Percentiles rank a stretch among this genome's conserved stretches.
Evolutionary conservation across 1,140 invertebrate species (phyloP).

Genomic region (Drosophila trapezifrons): DNA sequence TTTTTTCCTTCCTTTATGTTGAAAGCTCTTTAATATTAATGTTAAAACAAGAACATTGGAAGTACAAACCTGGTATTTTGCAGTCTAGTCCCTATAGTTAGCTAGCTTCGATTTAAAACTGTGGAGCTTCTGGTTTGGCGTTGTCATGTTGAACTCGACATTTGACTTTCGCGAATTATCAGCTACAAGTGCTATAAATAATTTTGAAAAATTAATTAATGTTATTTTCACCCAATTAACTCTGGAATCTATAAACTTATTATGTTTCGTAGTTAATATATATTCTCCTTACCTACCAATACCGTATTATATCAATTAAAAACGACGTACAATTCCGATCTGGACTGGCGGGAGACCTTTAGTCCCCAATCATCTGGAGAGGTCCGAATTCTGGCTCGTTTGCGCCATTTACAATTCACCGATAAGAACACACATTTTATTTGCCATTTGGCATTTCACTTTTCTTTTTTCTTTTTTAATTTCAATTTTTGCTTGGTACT

Average conservation of each 20-base stretch:
- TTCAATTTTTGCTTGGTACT: conserved; percentile 14
- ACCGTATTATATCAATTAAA: conserved; percentile 1
- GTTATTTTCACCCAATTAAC: conserved; percentile 10
- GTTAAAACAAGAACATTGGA: too few relatives aligned
- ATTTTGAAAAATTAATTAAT: neutral
- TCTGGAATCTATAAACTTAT: neutral
- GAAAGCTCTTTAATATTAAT: too few relatives aligned
- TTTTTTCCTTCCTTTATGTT: too few relatives aligned
- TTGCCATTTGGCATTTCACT: conserved; percentile 23
- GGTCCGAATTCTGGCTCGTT: conserved; percentile 9
- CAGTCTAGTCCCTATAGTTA: neutral
- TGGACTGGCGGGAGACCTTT: conserved; percentile 26
- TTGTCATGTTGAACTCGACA: neutral
- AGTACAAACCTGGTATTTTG: too few relatives aligned
- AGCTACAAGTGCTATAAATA: conserved; percentile 17
- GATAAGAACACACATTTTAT: conserved; percentile 33
- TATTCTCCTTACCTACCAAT: too few relatives aligned
- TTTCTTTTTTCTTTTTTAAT: neutral
- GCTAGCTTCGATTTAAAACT: too few relatives aligned
- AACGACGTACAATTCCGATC: neutral
- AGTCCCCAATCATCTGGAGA: conserved; percentile 7
- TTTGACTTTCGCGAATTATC: conserved; percentile 2
- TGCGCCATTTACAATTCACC: conserved; percentile 17
- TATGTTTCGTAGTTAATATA: neutral
- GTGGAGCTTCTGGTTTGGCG: neutral